These are phyloP conservation scores for Epizoanthus rinbou DNA, from an alignment of 92 coral and sea anemone species.

Conservation along the genomic window DNA sequence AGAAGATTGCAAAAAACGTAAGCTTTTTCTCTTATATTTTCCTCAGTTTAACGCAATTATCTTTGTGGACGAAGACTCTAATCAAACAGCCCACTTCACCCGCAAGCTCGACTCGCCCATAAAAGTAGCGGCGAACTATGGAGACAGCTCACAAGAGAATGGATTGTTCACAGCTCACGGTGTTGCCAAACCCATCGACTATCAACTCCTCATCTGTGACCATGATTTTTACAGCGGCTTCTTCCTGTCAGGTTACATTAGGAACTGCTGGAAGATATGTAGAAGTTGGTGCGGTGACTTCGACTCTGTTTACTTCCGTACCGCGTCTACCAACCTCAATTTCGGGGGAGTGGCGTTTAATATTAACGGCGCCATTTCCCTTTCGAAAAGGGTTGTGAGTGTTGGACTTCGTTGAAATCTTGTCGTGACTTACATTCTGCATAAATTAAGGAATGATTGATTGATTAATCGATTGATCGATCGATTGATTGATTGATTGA, in stretches of 20 bases:
- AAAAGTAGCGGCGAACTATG: conserved; percentile 28
- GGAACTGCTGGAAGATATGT: conserved; percentile 39
- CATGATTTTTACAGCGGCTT: conserved; percentile 37
- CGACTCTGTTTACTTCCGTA: conserved; percentile 46
- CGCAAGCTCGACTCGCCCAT: conserved; percentile 27
- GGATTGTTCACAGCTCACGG: conserved; percentile 52
- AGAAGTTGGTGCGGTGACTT: conserved; percentile 21
- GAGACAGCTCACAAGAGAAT: background rate
- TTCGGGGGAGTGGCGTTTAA: conserved; percentile 55
- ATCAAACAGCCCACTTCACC: conserved; percentile 20
- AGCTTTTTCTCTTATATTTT: too few relatives aligned
- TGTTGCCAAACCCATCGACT: conserved; percentile 34
- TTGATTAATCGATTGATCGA: too few relatives aligned
- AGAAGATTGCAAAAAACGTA: too few relatives aligned
- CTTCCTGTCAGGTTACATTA: conserved; percentile 47
- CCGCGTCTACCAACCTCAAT: background rate
- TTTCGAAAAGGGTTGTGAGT: conserved; percentile 26
- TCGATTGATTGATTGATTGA: too few relatives aligned
- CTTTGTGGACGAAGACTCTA: conserved; percentile 29
- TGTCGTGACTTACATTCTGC: too few relatives aligned
- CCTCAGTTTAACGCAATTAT: conserved; percentile 18
- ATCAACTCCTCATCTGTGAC: conserved; percentile 57
- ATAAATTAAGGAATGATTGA: too few relatives aligned
- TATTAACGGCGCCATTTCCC: conserved; percentile 32
- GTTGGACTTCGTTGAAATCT: conserved; percentile 50